Evolutionary conservation across 2,888 invertebrate genomes (phyloP).

Genomic region (Agrochola litura): DNA sequence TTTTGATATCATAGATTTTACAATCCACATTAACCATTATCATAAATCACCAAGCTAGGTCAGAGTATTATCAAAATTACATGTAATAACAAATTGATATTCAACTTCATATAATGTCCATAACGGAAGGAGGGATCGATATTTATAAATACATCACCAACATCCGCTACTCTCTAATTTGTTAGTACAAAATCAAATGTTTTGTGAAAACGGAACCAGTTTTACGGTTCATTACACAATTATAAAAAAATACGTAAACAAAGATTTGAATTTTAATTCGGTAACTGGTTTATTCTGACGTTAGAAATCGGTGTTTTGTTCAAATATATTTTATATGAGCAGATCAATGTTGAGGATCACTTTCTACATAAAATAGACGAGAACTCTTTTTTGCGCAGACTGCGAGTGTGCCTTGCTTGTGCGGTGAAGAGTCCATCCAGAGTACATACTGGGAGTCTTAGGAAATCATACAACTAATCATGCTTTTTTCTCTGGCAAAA

Average conservation of each 20-base stretch:
- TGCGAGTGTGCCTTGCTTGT: not conserved
- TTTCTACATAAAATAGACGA: slow-evolving; percentile 26
- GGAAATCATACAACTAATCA: not conserved
- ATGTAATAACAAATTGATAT: slow-evolving; percentile 47
- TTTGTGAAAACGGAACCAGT: slow-evolving; percentile 79
- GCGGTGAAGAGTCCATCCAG: not conserved
- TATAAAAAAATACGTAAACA: slow-evolving; percentile 76
- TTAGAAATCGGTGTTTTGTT: slow-evolving; percentile 41
- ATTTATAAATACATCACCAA: slow-evolving; percentile 21
- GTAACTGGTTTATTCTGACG: slow-evolving; percentile 32
- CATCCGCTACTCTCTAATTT: slow-evolving; percentile 72
- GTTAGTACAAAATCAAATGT: slow-evolving; percentile 63
- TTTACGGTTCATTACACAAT: slow-evolving; percentile 82
- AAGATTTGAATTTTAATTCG: slow-evolving; percentile 72
- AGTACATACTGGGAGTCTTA: not conserved
- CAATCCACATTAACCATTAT: not conserved
- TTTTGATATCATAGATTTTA: not conserved
- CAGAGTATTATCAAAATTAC: not conserved
- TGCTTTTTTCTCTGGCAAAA: not conserved
- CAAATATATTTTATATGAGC: slow-evolving; percentile 8
- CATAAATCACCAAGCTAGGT: not conserved
- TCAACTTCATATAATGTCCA: slow-evolving; percentile 28
- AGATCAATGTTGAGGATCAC: not conserved
- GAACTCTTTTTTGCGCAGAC: not conserved
- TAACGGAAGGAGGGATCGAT: slow-evolving; percentile 58